Percentiles rank a stretch among this genome's conserved stretches.
These are phyloP conservation scores for Rhabdophis nuchalis DNA, from an alignment of 2,797 vertebrate species.

Conservation along the genomic window DNA sequence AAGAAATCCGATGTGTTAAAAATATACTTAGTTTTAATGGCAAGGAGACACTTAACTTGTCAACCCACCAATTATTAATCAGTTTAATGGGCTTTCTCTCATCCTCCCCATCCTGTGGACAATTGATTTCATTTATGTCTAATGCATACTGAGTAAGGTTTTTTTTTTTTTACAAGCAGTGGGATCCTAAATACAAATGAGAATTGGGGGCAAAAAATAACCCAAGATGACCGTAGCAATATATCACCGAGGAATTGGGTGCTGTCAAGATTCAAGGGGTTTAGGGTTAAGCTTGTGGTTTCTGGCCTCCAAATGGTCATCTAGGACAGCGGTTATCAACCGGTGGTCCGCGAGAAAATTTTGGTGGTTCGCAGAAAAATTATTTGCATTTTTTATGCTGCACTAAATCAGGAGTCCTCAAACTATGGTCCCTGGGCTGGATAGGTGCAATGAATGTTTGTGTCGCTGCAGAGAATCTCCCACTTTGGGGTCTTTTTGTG, in stretches of 20 bases:
- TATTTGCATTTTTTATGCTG: too few species aligned
- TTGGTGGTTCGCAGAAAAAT: too few species aligned
- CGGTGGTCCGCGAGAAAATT: too few species aligned
- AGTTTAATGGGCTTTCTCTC: constrained; percentile 73
- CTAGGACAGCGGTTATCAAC: too few species aligned
- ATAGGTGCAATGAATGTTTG: too few species aligned
- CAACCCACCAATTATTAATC: constrained; percentile 73
- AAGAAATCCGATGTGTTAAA: constrained; percentile 68
- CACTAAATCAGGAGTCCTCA: too few species aligned
- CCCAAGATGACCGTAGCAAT: not conserved
- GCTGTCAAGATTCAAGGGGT: not conserved
- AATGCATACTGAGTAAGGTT: constrained; percentile 58
- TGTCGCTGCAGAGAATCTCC: too few species aligned
- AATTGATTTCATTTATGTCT: constrained; percentile 67
- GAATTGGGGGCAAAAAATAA: not conserved
- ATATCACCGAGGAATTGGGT: not conserved
- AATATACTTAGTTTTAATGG: constrained; percentile 72
- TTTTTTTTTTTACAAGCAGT: constrained; percentile 11
- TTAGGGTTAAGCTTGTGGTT: not conserved
- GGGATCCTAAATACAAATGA: constrained; percentile 46
- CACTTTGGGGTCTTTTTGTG: too few species aligned
- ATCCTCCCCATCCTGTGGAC: constrained; percentile 63
- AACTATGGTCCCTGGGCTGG: too few species aligned
- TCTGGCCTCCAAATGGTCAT: not conserved
- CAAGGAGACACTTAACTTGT: constrained; percentile 72